phyloP scores from a whole-genome alignment of 2,113 vertebrate genomes.

The Suncus etruscus region DNA sequence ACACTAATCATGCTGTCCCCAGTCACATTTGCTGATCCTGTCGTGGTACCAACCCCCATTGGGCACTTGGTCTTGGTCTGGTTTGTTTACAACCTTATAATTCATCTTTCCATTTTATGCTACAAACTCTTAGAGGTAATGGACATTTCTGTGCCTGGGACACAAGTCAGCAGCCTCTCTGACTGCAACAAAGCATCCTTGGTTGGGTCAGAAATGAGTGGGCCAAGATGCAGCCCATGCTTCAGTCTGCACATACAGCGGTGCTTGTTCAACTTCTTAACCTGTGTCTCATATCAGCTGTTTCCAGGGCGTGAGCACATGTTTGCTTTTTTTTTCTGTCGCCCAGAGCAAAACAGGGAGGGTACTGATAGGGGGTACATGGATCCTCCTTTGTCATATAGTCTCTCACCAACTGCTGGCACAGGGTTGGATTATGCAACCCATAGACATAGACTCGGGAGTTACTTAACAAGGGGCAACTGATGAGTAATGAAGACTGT shows the following conservation, averaged over 20 bases:
- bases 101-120: background rate
- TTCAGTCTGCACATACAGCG: background rate
- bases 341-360: background rate
- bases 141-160: background rate
- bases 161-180: background rate
- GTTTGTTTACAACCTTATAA: background rate
- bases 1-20: background rate
- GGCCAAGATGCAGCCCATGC: background rate
- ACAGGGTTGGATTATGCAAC: background rate
- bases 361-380: accelerated
- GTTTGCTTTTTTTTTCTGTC: slow-evolving; percentile 2
- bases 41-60: background rate
- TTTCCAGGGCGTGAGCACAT: background rate
- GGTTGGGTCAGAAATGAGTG: background rate
- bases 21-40: background rate
- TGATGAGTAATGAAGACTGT: background rate
- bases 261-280: background rate
- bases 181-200: background rate
- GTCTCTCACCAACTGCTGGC: background rate
- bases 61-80: background rate
- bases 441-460: background rate
- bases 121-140: background rate
- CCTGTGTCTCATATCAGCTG: background rate
- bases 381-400: background rate
- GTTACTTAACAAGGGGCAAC: background rate